Evolutionary conservation across 1,140 invertebrate species (phyloP).

Genomic region (Stenopsyche tienmushanensis): DNA sequence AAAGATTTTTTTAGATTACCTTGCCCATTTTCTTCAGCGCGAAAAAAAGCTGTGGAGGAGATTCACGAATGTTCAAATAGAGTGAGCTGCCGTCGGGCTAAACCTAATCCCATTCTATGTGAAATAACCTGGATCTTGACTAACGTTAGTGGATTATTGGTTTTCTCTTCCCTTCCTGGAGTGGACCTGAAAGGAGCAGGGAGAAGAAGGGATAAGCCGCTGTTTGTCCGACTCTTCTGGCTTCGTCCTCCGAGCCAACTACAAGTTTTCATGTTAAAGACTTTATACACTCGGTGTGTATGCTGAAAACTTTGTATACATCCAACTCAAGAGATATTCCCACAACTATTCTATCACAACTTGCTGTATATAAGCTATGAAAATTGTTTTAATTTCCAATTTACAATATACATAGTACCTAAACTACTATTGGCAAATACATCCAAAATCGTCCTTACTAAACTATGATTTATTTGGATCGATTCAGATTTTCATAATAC

Average conservation of each 20-base stretch:
- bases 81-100: no score
- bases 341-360: no score
- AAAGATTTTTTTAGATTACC: no score
- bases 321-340: conserved; percentile 2
- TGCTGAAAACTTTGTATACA: conserved; percentile 10
- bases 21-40: no score
- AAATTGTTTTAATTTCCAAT: no score
- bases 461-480: no score
- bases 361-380: no score
- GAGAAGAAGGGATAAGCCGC: conserved; percentile 16
- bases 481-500: no score
- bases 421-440: no score
- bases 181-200: not conserved
- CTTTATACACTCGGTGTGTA: conserved; percentile 21
- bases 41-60: no score
- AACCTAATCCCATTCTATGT: conserved; percentile 34
- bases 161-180: conserved; percentile 22
- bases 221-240: conserved; percentile 27
- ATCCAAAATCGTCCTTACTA: no score
- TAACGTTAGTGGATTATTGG: conserved; percentile 40
- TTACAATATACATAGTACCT: no score
- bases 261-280: conserved; percentile 29
- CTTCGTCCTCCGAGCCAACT: conserved; percentile 11
- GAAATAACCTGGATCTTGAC: conserved; percentile 32
- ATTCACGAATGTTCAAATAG: not conserved